phyloP scores from a whole-genome alignment of 1,140 invertebrate species.

The Coenobita brevimanus region DNA sequence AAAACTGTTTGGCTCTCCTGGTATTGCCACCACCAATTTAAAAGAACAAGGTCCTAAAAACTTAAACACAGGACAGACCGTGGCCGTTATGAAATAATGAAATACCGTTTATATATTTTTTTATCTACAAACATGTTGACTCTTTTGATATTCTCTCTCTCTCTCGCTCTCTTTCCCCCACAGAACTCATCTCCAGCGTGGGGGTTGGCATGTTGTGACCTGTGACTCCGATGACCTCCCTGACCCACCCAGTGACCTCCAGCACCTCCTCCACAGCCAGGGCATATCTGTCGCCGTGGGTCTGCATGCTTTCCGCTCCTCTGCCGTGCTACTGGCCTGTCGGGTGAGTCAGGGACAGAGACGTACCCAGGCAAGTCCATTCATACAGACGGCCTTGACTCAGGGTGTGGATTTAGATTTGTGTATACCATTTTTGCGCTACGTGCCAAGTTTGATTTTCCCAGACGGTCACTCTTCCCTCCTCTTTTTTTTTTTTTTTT shows the following conservation, averaged over 20 bases:
- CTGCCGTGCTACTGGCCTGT: constrained; percentile 8
- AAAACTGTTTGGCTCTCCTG: too few relatives aligned
- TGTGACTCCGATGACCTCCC: constrained; percentile 9
- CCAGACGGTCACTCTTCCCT: not conserved
- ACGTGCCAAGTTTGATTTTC: too few relatives aligned
- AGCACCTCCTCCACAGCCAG: not conserved
- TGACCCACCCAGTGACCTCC: not conserved
- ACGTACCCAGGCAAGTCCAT: not conserved
- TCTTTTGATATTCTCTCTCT: too few relatives aligned
- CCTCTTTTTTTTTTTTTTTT: not conserved
- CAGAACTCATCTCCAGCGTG: not conserved
- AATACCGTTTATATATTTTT: too few relatives aligned
- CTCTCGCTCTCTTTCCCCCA: not conserved
- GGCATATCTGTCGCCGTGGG: constrained; percentile 29
- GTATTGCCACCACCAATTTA: too few relatives aligned
- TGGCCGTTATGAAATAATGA: too few relatives aligned
- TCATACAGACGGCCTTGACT: not conserved
- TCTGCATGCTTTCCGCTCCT: constrained; percentile 23
- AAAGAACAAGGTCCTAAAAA: too few relatives aligned
- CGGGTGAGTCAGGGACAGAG: not conserved
- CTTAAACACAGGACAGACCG: too few relatives aligned
- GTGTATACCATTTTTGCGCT: not conserved
- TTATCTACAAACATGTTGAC: too few relatives aligned
- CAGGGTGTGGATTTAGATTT: not conserved
- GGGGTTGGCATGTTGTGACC: constrained; percentile 17